Evolutionary conservation across 2,888 invertebrate genomes (phyloP).

Genomic region (Drepanosiphum platanoidis): DNA sequence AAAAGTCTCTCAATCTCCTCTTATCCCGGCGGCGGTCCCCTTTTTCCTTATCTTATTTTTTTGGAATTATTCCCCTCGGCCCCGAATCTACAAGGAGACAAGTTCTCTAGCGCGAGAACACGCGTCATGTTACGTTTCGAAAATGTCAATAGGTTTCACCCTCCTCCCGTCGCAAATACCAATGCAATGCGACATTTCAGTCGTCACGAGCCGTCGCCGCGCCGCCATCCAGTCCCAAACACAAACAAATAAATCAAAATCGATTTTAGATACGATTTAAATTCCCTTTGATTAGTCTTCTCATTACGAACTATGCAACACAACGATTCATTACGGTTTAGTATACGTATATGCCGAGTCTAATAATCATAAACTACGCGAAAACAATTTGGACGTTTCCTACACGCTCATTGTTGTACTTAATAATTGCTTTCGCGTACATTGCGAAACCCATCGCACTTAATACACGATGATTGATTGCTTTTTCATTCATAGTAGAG

Average conservation of each 20-base stretch:
- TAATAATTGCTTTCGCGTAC: conserved; percentile 13
- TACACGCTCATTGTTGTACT: not conserved
- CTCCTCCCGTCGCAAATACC: not conserved
- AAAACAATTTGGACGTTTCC: not conserved
- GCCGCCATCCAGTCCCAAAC: not conserved
- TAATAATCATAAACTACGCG: conserved; percentile 3
- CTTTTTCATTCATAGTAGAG: not conserved
- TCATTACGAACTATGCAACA: conserved; percentile 5
- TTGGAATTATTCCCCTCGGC: not conserved
- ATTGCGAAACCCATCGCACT: not conserved
- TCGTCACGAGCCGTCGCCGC: too few relatives aligned
- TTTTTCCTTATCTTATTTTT: not conserved
- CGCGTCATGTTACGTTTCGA: not conserved
- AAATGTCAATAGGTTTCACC: not conserved
- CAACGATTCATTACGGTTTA: not conserved
- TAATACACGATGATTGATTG: not conserved
- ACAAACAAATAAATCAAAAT: conserved; percentile 8
- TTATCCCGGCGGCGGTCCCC: not conserved
- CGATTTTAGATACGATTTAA: not conserved
- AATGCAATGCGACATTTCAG: conserved; percentile 12
- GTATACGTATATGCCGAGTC: not conserved
- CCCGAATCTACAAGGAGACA: not conserved
- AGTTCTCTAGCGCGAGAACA: not conserved
- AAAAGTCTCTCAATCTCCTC: not conserved
- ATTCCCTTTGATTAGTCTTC: not conserved